These are phyloP conservation scores for Psammodynastes pulverulentus DNA, from an alignment of 2,113 vertebrate species.

Conservation along the genomic window DNA sequence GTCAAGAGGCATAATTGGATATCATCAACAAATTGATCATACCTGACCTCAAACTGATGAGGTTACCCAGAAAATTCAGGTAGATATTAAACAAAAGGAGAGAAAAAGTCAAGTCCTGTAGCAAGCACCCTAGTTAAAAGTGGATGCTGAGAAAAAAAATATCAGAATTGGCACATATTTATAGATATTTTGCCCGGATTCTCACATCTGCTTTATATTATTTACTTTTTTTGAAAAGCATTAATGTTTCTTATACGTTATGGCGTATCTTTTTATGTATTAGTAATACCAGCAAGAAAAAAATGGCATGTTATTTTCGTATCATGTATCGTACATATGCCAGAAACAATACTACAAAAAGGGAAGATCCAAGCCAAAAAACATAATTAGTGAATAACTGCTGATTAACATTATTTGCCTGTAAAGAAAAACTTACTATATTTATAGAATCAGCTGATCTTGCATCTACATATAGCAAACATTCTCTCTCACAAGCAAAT, in stretches of 20 bases:
- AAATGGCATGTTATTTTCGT: neutral
- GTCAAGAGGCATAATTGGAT: neutral
- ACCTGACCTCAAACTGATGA: neutral
- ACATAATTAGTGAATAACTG: neutral
- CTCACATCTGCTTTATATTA: slow-evolving; percentile 19
- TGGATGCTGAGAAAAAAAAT: slow-evolving; percentile 49
- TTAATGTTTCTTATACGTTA: slow-evolving; percentile 24
- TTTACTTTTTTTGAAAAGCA: slow-evolving; percentile 51
- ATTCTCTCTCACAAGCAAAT: neutral
- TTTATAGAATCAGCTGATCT: neutral
- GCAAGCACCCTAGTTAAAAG: slow-evolving; percentile 41
- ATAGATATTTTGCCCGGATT: slow-evolving; percentile 56
- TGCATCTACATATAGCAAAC: neutral
- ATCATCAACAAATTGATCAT: neutral
- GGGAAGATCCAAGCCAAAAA: neutral
- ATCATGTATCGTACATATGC: neutral
- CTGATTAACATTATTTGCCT: neutral
- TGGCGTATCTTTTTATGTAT: neutral
- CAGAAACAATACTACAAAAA: neutral
- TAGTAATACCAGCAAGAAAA: neutral
- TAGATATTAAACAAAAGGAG: neutral
- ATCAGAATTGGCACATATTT: slow-evolving; percentile 48
- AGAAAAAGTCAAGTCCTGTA: neutral
- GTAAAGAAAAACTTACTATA: neutral
- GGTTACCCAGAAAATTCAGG: neutral